phyloP scores from a whole-genome alignment of 2,888 invertebrate species.

The Hofmannophila pseudospretella region DNA sequence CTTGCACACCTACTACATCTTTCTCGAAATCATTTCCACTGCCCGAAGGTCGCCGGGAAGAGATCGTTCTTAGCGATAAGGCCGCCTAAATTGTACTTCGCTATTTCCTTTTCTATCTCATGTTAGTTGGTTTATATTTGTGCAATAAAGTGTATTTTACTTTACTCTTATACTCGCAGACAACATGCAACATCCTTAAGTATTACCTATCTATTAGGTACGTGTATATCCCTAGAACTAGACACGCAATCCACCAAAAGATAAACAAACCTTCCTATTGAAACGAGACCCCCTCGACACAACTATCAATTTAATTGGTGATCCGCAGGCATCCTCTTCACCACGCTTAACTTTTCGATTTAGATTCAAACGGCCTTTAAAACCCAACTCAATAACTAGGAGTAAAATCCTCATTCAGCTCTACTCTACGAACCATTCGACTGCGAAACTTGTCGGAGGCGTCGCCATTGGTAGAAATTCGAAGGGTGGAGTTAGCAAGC shows the following conservation, averaged over 20 bases:
- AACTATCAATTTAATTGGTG: constrained; percentile 75
- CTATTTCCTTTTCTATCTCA: too few species aligned
- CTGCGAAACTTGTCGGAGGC: constrained; percentile 47
- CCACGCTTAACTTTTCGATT: constrained; percentile 75
- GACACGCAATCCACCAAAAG: background rate
- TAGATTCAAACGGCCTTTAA: constrained; percentile 76
- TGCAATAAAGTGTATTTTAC: too few species aligned
- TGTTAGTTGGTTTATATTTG: too few species aligned
- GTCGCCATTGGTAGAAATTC: constrained; percentile 40
- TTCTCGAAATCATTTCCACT: too few species aligned
- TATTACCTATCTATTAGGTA: too few species aligned
- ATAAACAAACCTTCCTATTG: background rate
- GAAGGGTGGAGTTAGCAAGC: constrained; percentile 40
- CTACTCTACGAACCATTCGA: constrained; percentile 59
- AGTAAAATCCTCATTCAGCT: constrained; percentile 59
- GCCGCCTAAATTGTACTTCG: too few species aligned
- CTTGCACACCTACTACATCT: too few species aligned
- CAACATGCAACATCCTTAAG: too few species aligned
- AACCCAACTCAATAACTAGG: constrained; percentile 70
- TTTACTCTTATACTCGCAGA: too few species aligned
- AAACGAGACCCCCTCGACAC: constrained; percentile 29
- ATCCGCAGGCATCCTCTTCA: constrained; percentile 65
- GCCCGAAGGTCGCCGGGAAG: too few species aligned
- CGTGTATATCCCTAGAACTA: too few species aligned
- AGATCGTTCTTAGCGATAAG: too few species aligned